Evolutionary conservation across 2,888 invertebrate species (phyloP), one percentile per base, ranked within the genome.

Genomic region (Esperia sulphurella): DNA sequence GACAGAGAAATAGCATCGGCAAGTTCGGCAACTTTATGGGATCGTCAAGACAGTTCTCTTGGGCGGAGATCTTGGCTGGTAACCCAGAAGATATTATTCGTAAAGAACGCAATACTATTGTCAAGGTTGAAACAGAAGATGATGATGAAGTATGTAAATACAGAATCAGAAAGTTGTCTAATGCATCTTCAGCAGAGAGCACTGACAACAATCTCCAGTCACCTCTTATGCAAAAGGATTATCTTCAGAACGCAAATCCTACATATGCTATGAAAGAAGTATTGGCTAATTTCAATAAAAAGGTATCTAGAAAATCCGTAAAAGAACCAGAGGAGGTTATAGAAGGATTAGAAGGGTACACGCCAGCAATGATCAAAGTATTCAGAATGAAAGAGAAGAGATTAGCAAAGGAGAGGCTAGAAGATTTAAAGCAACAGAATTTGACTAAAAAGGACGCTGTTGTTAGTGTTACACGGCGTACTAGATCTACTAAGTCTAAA

Each of bases 251-350:
- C n/a, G 58, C 91, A 48, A 92, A 92, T 63, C 94, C 94, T 0
- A 95, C 95, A 0, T 92, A 92, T 42, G 94, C 94, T 0, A 95
- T 95, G 95, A 83, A 92, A 53, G 92, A 92, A 56, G 92, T 95
- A 0, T 79, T 93, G 47, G 90, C 92, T 37, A 91, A 87, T 64
- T 92, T 92, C 61, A 91, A 91, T 58, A 93, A 92, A 49, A 91
- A 91, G 67, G 67, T 78, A 14, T 50, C 77, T 0, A 81, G 82
- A 0, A 80, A 79, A 68, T 21, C 13, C 9, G 44, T 41, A 10
- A 84, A 79, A 55, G 83, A 80, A 30, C 33, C 52, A 0, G 82
- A 81, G 48, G 79, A 79, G 8, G 37, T 45, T 8, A 50, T 57
- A 3, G 63, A 71, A 30, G 65, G 62, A 1, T 61, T 82, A 14